phyloP scores from a whole-genome alignment of 1,140 invertebrate species.

The Bactericera cockerelli region DNA sequence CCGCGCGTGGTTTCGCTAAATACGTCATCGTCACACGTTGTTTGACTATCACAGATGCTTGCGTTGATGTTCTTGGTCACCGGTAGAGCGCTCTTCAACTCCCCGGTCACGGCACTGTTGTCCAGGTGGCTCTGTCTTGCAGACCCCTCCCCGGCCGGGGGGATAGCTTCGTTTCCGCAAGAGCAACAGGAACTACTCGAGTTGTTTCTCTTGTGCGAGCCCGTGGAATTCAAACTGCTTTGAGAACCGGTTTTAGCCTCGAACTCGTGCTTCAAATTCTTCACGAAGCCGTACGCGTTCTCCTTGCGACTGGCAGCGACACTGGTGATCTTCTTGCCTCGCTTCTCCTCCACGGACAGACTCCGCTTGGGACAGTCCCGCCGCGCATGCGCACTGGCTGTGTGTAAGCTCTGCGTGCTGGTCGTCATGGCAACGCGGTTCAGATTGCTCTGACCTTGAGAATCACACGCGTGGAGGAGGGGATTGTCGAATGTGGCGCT shows the following conservation, averaged over 20 bases:
- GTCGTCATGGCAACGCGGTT: constrained; percentile 8
- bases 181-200: not conserved
- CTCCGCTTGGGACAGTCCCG: constrained; percentile 23
- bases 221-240: not conserved
- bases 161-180: too few relatives aligned
- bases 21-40: too few relatives aligned
- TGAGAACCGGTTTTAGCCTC: constrained; percentile 57
- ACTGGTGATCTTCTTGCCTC: not conserved
- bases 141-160: too few relatives aligned
- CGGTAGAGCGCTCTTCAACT: too few relatives aligned
- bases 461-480: too few relatives aligned
- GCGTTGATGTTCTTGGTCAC: too few relatives aligned
- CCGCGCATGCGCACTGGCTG: constrained; percentile 57
- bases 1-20: too few relatives aligned
- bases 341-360: constrained; percentile 17
- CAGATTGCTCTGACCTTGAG: not conserved
- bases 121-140: too few relatives aligned
- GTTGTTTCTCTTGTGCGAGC: not conserved
- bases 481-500: too few relatives aligned
- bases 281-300: constrained; percentile 42
- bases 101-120: too few relatives aligned
- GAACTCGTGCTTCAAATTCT: constrained; percentile 70
- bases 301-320: too few relatives aligned
- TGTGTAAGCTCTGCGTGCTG: constrained; percentile 40
- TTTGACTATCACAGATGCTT: too few relatives aligned